Evolutionary conservation across 1,140 invertebrate genomes (phyloP), one percentile per base, ranked within the genome.

Genomic region (Dinothrombium tinctorium): DNA sequence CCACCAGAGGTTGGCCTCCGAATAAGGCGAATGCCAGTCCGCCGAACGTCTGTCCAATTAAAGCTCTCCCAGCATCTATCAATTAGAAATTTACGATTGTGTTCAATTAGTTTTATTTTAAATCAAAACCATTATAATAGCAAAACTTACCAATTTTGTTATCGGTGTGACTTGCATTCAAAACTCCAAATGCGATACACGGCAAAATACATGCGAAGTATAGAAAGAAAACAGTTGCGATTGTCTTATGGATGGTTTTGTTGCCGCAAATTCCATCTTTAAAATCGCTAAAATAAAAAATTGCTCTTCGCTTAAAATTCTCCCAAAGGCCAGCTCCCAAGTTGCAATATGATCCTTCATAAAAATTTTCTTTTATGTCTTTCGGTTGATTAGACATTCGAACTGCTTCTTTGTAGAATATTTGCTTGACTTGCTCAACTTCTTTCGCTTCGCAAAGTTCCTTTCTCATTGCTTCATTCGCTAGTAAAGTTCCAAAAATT

Each of bases 181-280:
- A 47, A 41, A 64, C 62, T 20, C 64, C 64, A 50, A 66, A 66
- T 17, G 64, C 64, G 37, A 66, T 60, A 36, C 58, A 60, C n/a
- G 64, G 64, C 9, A 66, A 48, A 17, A 66, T 52, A 49, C 60
- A 63, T 9, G 63, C 61, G 53, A 67, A 67, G 48, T 64, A 67
- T 1, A 67, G 54, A 47, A 67, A 66, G 6, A 65, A 29, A 15
- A 41, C 49, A 17, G 48, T 11, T 57, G 61, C 55, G 15, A 54
- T 41, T 6, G 50, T 52, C 53, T 69, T 69, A 41, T 63, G 59
- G 9, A 67, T 49, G 9, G 67, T 64, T 40, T 59, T 60, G 37
- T 56, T 55, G n/a, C 67, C 67, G 19, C 58, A 45, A 19, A 71
- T 2, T 21, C 39, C 57, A 47, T 61, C 57, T 3, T 53, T 17